Base-by-base conservation (phyloP, 2,888 invertebrate genomes). In the Machimus rusticus region DNA sequence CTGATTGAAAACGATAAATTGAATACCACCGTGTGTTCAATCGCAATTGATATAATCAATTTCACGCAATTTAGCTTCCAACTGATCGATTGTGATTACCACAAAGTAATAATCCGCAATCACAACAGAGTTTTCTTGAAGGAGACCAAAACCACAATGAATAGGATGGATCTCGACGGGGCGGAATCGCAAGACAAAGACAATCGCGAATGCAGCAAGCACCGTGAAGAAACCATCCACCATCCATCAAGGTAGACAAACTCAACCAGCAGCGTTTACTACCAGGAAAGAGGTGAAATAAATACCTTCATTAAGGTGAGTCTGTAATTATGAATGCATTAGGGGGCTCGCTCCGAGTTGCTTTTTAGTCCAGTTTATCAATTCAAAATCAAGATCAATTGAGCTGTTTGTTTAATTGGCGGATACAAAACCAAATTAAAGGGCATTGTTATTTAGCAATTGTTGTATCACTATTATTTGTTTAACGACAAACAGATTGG, bases 21-120 rank as follows among this genome's bases (percentile, higher is more conserved):
- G 57, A 39, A 82, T 57, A 82, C 82, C 82, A 82, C 82, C 57
- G 57, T 31, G 57, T 37, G 34, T 16, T 28, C n/a, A 16, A 19
- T 82, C 66, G 78, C 19, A 37, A 86, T 86, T 51, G 86, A 76
- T 86, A 37, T 57, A 86, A 86, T 86, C 86, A 86, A 86, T 86
- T 86, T 86, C 86, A 86, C 77, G 78, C 86, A 86, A 86, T 86
- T 86, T 86, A 86, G 37, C 74, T 57, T n/a, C 55, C 77, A 86
- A 77, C 51, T 86, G 86, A 86, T 86, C 86, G 86, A 86, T 86
- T 77, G 78, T 77, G 78, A 78, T 55, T 19, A 78, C 86, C 76
- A 55, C 86, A 86, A 86, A 86, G 74, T 76, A 86, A 84, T 84
- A 84, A 76, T 86, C 74, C 46, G 76, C 86, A 31, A 86, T 86